Conservation (phyloP, 2,113 vertebrate genomes). For the Tupaia chinensis region DNA sequence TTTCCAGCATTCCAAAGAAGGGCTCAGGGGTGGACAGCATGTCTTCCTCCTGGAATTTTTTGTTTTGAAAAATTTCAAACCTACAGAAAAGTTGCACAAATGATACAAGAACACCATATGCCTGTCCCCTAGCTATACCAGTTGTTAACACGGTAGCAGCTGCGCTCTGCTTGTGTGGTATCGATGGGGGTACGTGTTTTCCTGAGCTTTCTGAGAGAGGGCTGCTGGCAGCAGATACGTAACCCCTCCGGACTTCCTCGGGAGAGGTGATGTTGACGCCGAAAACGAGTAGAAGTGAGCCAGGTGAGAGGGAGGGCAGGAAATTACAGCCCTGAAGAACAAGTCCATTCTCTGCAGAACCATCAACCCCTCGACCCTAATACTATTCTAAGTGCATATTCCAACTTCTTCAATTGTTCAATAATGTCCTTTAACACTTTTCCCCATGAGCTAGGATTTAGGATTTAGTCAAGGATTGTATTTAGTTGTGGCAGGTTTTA, state of each 20-base stretch:
- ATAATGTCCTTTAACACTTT: background rate
- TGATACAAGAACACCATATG: background rate
- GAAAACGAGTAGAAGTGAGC: background rate
- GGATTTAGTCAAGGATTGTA: background rate
- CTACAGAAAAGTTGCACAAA: background rate
- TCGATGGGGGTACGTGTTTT: background rate
- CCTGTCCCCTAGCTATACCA: background rate
- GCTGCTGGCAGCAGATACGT: background rate
- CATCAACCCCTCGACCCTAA: background rate
- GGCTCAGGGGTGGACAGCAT: background rate
- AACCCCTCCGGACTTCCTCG: background rate
- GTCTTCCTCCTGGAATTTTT: background rate
- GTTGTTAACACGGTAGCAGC: background rate
- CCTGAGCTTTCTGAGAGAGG: background rate
- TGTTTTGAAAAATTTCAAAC: constrained; percentile 23
- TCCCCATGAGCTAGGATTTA: background rate
- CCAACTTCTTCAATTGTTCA: background rate
- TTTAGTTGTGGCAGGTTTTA: background rate
- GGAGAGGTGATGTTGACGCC: background rate
- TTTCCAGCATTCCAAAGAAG: background rate
- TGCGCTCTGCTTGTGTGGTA: background rate
- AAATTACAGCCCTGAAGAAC: background rate
- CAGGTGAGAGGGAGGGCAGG: background rate
- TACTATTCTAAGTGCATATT: too few species aligned
- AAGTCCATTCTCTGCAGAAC: background rate